These are phyloP conservation scores for Paradisaea rubra DNA, from an alignment of 2,113 vertebrate species.

Conservation along the genomic window DNA sequence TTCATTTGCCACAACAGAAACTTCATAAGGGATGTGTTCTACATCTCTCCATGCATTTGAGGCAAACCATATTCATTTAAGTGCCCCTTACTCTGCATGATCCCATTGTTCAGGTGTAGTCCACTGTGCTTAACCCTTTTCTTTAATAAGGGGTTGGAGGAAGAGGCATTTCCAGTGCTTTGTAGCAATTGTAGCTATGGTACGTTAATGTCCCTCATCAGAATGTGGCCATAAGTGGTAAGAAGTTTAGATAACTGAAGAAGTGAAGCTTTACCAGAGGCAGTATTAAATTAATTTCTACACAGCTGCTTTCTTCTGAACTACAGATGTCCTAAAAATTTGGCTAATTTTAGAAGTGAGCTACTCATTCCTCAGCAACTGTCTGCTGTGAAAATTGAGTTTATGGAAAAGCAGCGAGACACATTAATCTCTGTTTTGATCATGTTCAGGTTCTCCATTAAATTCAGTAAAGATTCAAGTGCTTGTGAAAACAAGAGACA, in stretches of 20 bases:
- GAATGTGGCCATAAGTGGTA: background rate
- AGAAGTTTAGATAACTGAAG: slow-evolving; percentile 20
- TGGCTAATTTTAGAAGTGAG: slow-evolving; percentile 33
- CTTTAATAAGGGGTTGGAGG: background rate
- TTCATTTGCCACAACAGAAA: background rate
- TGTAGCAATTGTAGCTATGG: background rate
- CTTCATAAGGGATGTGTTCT: background rate
- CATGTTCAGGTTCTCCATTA: background rate
- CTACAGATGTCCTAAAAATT: slow-evolving; percentile 29
- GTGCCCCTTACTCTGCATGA: background rate
- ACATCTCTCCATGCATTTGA: background rate
- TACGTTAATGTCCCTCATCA: background rate
- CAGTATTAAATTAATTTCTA: slow-evolving; percentile 40
- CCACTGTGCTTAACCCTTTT: background rate
- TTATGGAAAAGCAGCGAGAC: background rate
- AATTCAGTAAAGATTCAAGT: background rate
- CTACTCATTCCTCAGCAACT: background rate
- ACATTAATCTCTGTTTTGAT: background rate
- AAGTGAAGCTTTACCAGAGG: slow-evolving; percentile 41
- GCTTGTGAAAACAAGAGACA: background rate
- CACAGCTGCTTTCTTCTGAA: slow-evolving; percentile 27
- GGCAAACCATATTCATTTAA: background rate
- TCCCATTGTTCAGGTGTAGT: background rate
- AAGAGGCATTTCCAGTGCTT: background rate
- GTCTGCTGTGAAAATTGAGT: background rate